phyloP scores from a whole-genome alignment of 2,797 vertebrate genomes.

The Epinephelus malabaricus region DNA sequence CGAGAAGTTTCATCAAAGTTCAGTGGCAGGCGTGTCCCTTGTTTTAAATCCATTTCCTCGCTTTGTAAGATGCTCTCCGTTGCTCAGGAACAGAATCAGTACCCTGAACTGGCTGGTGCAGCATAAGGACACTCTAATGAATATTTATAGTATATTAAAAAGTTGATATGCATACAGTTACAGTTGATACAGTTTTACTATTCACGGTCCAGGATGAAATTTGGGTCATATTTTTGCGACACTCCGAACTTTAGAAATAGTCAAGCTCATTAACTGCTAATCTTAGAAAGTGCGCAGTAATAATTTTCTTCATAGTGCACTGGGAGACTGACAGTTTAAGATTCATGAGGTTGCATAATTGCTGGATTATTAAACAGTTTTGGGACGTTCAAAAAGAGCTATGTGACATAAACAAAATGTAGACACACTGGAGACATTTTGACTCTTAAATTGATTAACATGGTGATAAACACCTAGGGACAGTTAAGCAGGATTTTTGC shows the following conservation, averaged over 20 bases:
- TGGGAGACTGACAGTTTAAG: slow-evolving; percentile 64
- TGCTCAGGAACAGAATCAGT: slow-evolving; percentile 31
- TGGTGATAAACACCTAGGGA: slow-evolving; percentile 15
- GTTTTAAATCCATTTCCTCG: slow-evolving; percentile 64
- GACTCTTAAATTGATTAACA: slow-evolving; percentile 42
- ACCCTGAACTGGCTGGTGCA: slow-evolving; percentile 40
- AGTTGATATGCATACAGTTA: slow-evolving; percentile 55
- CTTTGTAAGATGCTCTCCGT: slow-evolving; percentile 39
- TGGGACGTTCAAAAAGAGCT: slow-evolving; percentile 48
- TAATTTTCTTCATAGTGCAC: slow-evolving; percentile 49
- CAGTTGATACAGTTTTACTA: slow-evolving; percentile 52
- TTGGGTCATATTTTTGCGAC: slow-evolving; percentile 52
- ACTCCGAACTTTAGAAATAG: slow-evolving; percentile 53
- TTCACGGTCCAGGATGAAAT: slow-evolving; percentile 51
- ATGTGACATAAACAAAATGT: slow-evolving; percentile 61
- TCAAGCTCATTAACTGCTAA: slow-evolving; percentile 66
- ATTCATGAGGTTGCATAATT: slow-evolving; percentile 75
- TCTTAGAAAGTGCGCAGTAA: slow-evolving; percentile 58
- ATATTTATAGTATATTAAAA: slow-evolving; percentile 68
- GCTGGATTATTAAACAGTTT: slow-evolving; percentile 67
- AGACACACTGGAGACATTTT: slow-evolving; percentile 32
- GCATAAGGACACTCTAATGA: slow-evolving; percentile 47
- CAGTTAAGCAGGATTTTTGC: slow-evolving; percentile 9
- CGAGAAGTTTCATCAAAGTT: slow-evolving; percentile 74
- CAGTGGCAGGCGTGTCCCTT: slow-evolving; percentile 61